phyloP scores from a whole-genome alignment of 1,140 invertebrate species.

The Goniozus legneri region DNA sequence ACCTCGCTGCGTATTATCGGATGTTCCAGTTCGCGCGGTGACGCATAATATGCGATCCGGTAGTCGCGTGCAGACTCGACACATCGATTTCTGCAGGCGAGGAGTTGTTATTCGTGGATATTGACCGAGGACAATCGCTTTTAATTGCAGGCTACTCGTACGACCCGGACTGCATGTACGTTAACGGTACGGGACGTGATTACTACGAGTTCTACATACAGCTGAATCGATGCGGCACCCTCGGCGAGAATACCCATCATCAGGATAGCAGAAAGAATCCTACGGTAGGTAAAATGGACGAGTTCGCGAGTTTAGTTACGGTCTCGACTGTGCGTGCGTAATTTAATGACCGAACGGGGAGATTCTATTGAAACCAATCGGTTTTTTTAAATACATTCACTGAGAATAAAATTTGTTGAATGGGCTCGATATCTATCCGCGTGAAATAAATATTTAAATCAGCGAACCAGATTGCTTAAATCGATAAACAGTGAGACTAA shows the following conservation, averaged over 20 bases:
- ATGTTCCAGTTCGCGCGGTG: slow-evolving; percentile 3
- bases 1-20: slow-evolving; percentile 6
- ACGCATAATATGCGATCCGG: not conserved
- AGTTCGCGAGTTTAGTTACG: too few relatives aligned
- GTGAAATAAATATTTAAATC: too few relatives aligned
- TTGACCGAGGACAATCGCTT: slow-evolving; percentile 26
- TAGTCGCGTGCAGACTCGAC: not conserved
- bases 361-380: too few relatives aligned
- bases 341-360: too few relatives aligned
- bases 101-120: too few relatives aligned
- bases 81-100: too few relatives aligned
- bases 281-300: slow-evolving; percentile 61
- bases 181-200: slow-evolving; percentile 86
- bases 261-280: slow-evolving; percentile 82
- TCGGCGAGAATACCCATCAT: slow-evolving; percentile 82
- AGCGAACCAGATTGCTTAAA: too few relatives aligned
- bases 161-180: slow-evolving; percentile 91
- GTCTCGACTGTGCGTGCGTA: too few relatives aligned
- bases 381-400: too few relatives aligned
- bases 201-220: slow-evolving; percentile 93
- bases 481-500: too few relatives aligned
- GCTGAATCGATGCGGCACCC: slow-evolving; percentile 85
- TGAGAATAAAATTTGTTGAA: too few relatives aligned
- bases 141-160: slow-evolving; percentile 80
- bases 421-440: too few relatives aligned